These are phyloP conservation scores for Phenganax stokvisi DNA, from an alignment of 92 coral and sea anemone species.

Conservation along the genomic window DNA sequence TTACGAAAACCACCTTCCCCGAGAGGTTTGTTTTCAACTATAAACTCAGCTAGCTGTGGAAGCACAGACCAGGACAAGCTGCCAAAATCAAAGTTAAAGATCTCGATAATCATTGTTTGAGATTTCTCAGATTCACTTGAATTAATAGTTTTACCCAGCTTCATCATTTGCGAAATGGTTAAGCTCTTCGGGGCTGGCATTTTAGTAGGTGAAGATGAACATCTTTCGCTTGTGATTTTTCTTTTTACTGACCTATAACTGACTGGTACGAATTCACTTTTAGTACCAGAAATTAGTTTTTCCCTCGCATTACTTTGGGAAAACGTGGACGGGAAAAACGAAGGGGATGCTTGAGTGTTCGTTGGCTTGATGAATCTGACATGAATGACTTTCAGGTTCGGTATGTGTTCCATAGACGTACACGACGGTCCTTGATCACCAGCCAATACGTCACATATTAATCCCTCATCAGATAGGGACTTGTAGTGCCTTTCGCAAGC, in stretches of 20 bases:
- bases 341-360: too few species aligned
- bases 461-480: conserved; percentile 3
- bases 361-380: conserved; percentile 2
- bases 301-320: neutral
- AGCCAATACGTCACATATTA: conserved; percentile 22
- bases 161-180: conserved; percentile 15
- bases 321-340: too few species aligned
- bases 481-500: conserved; percentile 23
- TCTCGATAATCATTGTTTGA: neutral
- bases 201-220: neutral
- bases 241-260: conserved; percentile 14
- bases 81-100: conserved; percentile 7
- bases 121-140: neutral
- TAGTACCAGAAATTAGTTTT: neutral
- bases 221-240: neutral
- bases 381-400: conserved; percentile 17
- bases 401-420: conserved; percentile 8
- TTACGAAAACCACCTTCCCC: conserved; percentile 23
- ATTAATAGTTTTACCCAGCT: conserved; percentile 7
- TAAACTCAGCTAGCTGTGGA: neutral
- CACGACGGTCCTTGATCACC: conserved; percentile 27
- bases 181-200: conserved; percentile 11
- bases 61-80: conserved; percentile 21
- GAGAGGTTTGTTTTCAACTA: neutral
- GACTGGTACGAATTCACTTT: neutral